Conservation (phyloP, 2,888 invertebrate species). For the Aphrophora alni region DNA sequence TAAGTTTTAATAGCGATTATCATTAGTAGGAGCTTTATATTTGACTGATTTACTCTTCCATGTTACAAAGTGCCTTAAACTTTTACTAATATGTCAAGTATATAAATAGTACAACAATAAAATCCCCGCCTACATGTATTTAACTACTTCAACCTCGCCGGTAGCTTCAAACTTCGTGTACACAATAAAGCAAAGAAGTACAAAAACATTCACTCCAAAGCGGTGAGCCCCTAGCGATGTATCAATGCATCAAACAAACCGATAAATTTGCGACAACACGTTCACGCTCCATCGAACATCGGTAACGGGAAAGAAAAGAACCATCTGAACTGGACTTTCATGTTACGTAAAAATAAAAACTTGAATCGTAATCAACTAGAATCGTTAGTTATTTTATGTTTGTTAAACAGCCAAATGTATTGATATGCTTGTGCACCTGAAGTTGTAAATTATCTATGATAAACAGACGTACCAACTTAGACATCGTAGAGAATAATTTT, state of each 20-base stretch:
- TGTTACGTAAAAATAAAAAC: neutral
- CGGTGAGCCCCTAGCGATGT: neutral
- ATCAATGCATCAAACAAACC: conserved; percentile 1
- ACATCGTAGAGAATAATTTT: neutral
- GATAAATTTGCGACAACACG: neutral
- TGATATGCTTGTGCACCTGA: neutral
- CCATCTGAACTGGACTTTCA: neutral
- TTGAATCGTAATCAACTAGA: neutral
- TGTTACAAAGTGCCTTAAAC: too few species aligned
- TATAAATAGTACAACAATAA: too few species aligned
- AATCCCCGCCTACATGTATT: too few species aligned
- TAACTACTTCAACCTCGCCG: neutral
- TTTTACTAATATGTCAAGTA: too few species aligned
- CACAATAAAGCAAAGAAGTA: neutral
- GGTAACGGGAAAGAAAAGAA: neutral
- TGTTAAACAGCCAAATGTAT: neutral
- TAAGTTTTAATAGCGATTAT: too few species aligned
- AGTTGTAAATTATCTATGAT: neutral
- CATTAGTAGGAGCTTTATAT: too few species aligned
- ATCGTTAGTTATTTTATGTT: neutral
- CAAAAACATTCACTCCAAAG: neutral
- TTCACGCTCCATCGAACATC: neutral
- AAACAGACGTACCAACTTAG: neutral
- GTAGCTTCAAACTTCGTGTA: too few species aligned
- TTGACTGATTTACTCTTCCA: too few species aligned